Conservation (phyloP, 2,888 invertebrate genomes). For the Caradrina kadenii region DNA sequence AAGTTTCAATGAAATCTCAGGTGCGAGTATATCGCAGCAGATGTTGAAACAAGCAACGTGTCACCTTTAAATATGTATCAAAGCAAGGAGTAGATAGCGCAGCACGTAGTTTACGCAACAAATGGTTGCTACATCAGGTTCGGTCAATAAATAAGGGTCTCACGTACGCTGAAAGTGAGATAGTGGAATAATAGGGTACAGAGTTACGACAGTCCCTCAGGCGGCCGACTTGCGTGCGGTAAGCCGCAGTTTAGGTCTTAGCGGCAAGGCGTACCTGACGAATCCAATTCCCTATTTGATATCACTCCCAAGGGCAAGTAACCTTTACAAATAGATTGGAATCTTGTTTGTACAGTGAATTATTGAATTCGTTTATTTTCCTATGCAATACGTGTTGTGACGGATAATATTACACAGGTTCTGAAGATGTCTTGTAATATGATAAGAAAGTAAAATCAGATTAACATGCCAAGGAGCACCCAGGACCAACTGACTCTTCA, state of each 20-base stretch:
- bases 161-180: constrained; percentile 76
- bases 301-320: constrained; percentile 65
- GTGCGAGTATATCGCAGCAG: neutral
- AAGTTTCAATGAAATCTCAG: constrained; percentile 28
- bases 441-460: neutral
- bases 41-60: constrained; percentile 54
- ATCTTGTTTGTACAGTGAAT: constrained; percentile 49
- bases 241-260: constrained; percentile 76
- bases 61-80: constrained; percentile 69
- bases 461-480: neutral
- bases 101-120: constrained; percentile 71
- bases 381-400: constrained; percentile 11
- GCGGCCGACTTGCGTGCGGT: constrained; percentile 75
- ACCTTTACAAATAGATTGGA: constrained; percentile 67
- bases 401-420: neutral
- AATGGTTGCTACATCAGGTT: constrained; percentile 73
- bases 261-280: constrained; percentile 66
- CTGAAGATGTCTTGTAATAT: too few species aligned
- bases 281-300: constrained; percentile 72
- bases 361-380: constrained; percentile 40
- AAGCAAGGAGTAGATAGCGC: constrained; percentile 67
- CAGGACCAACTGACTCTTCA: neutral
- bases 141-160: constrained; percentile 79
- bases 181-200: constrained; percentile 80
- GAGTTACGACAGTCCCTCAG: constrained; percentile 73